Base-by-base conservation (phyloP, 2,888 invertebrate species). In the Nycteola revayana region DNA sequence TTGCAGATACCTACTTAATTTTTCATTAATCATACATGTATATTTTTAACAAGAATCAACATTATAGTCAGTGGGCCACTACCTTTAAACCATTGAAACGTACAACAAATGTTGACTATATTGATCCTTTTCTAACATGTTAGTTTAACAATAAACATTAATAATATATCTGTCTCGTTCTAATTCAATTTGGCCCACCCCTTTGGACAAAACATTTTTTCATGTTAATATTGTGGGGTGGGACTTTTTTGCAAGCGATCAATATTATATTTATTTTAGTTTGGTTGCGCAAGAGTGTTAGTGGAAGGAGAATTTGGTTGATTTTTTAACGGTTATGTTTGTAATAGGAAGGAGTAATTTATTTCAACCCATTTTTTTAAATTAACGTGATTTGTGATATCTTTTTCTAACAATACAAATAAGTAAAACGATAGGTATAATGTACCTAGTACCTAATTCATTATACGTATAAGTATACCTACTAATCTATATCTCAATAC, bases 121-220 rank as follows among this genome's bases (percentile, higher is more conserved):
- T 34, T 47, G 34, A 31, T 66, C 73, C 43, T 44, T 55, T 45
- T 72, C 56, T 48, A 47, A 22, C 38, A 23, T 26, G 25, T n/a
- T 7, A n/a, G 7, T 10, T 36, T 27, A 10, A 22, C 38, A 29
- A 32, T 32, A 10, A 32, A 28, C 18, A 59, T 66, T 63, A 59
- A 26, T 49, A 10, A 35, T 22, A 38, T 49, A 36, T 34, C 57
- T 21, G 1, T 69, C 64, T 56, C 59, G 49, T 49, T 71, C 49
- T 55, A 40, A 32, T 14, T 14, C 14, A 5, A 42, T 33, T 6
- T 4, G 42, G 55, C 68, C 71, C 65, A 73, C 75, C 67, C 58
- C 60, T 63, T 64, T 58, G 62, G 51, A 56, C 53, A 62, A 57
- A 35, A 36, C 28, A 21, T 4, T 55, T 65, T 63, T 66, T 53